phyloP scores from a whole-genome alignment of 1,140 invertebrate genomes.

The Diachasmimorpha longicaudata region DNA sequence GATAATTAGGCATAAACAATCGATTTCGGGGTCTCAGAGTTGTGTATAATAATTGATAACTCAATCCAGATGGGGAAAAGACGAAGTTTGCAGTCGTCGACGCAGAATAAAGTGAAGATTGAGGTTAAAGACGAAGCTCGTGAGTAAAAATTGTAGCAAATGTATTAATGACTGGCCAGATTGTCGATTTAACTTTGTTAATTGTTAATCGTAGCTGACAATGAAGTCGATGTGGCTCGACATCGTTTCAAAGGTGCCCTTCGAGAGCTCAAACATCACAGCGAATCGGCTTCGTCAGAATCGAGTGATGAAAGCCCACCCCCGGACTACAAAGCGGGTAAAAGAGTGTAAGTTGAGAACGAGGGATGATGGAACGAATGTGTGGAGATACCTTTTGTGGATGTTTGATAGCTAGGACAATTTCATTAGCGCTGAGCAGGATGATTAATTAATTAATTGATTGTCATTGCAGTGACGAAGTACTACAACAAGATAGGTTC shows the following conservation, averaged over 20 bases:
- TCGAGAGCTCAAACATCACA: conserved; percentile 66
- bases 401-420: no score
- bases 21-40: neutral
- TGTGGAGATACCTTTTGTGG: no score
- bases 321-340: conserved; percentile 50
- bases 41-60: neutral
- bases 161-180: neutral
- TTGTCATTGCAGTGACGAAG: no score
- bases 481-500: no score
- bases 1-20: neutral
- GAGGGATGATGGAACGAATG: no score
- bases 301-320: conserved; percentile 50
- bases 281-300: conserved; percentile 64
- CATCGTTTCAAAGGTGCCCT: conserved; percentile 71
- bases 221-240: conserved; percentile 67
- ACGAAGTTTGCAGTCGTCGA: conserved; percentile 40
- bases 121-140: conserved; percentile 60
- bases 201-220: conserved; percentile 47
- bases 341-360: conserved; percentile 55
- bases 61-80: conserved; percentile 55
- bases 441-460: no score
- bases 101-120: conserved; percentile 48
- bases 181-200: neutral
- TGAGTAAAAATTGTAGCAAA: conserved; percentile 34
- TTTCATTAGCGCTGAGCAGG: no score